Evolutionary conservation across 2,113 vertebrate species (phyloP).

Genomic region (Seriola quinqueradiata): DNA sequence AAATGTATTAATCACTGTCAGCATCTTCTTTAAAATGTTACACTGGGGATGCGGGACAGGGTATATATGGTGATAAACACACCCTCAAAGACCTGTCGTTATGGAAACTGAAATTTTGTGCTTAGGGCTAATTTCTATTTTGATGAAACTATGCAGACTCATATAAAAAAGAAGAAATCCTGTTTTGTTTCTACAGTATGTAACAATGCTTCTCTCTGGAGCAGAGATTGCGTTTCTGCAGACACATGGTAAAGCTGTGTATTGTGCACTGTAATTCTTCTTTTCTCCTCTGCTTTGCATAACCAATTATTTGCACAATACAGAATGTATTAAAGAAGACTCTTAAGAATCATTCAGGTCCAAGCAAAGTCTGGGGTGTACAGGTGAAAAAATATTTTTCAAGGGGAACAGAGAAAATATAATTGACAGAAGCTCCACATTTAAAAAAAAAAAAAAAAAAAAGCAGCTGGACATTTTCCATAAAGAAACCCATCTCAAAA

Average conservation of each 20-base stretch:
- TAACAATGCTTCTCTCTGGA: conserved; percentile 4
- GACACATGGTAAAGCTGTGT: background rate
- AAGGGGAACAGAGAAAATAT: conserved; percentile 14
- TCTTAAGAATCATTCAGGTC: conserved; percentile 18
- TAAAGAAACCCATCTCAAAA: conserved; percentile 7
- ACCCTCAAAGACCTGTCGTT: background rate
- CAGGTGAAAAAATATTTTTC: background rate
- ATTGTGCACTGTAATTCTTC: background rate
- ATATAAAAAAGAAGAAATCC: conserved; percentile 4
- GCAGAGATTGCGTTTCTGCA: conserved; percentile 30
- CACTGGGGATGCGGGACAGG: too few species aligned
- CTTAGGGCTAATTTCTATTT: background rate
- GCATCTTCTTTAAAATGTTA: background rate
- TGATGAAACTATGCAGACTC: background rate
- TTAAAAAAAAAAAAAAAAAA: background rate
- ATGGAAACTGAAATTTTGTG: background rate
- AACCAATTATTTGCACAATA: conserved; percentile 44
- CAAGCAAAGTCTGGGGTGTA: background rate
- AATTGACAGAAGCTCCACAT: background rate
- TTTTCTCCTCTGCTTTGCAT: conserved; percentile 20
- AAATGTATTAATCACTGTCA: conserved; percentile 52
- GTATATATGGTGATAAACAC: background rate
- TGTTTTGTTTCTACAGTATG: conserved; percentile 9
- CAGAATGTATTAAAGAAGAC: conserved; percentile 9
- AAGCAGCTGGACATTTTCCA: background rate